Conservation (phyloP, 2,797 vertebrate genomes). For the Anguilla obscura region DNA sequence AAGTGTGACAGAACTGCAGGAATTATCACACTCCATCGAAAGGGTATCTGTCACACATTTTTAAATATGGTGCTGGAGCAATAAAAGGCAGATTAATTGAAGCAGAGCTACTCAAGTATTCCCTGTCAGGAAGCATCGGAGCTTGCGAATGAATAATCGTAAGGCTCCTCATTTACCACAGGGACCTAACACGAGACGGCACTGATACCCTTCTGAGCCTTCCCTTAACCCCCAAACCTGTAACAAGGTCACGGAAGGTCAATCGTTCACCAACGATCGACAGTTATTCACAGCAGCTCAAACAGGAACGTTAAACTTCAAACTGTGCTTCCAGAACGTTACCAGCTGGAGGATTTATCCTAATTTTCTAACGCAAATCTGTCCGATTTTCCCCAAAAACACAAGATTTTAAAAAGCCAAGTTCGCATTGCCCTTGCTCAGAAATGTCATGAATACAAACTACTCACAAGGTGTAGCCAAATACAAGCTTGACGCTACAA, state of each 20-base stretch:
- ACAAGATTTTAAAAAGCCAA: background rate
- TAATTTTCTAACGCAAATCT: background rate
- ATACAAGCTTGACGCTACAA: background rate
- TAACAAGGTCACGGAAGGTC: constrained; percentile 17
- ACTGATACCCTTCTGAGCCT: background rate
- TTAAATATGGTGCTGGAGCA: constrained; percentile 25
- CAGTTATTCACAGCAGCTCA: background rate
- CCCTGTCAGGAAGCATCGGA: constrained; percentile 20
- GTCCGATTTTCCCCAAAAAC: background rate
- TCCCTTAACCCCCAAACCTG: background rate
- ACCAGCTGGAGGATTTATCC: background rate
- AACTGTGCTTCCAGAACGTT: background rate
- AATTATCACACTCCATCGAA: constrained; percentile 36
- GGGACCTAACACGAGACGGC: background rate
- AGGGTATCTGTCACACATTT: constrained; percentile 33
- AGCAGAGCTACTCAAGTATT: constrained; percentile 26
- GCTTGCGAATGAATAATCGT: background rate
- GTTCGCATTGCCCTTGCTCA: background rate
- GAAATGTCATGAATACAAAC: background rate
- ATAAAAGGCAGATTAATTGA: constrained; percentile 36
- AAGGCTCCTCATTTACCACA: constrained; percentile 4
- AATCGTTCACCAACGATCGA: background rate
- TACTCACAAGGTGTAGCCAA: background rate
- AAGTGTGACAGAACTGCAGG: constrained; percentile 29
- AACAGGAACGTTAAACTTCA: background rate